Base-by-base conservation (phyloP, 2,797 vertebrate species). In the Cephalopachus bancanus region DNA sequence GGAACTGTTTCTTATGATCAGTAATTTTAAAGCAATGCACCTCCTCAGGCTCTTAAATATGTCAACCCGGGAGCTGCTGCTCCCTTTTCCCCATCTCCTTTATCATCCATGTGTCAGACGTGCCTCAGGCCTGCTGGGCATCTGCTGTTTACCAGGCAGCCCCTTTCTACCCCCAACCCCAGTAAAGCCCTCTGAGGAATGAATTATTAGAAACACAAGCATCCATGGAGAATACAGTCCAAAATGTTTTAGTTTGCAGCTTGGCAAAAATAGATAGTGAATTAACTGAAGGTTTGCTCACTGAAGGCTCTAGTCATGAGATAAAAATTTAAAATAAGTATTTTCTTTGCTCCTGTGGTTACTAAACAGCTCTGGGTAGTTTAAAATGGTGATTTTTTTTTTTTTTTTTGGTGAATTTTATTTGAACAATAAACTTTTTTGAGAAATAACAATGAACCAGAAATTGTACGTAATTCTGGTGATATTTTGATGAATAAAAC, bases 21-120 rank as follows among this genome's bases (percentile, higher is more conserved):
- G 92, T 93, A 95, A 95, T 97, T 97, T 96, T 87, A 85, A 96
- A 95, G 78, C 30, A 93, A 20, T 65, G 53, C 2, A 91, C 75
- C 67, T 95, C 93, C 87, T 88, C 51, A 2, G 80, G 81, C 86
- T 97, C 91, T 65, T 85, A 93, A 97, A 97, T 92, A 87, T 92
- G 95, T 93, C 85, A 89, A 69, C 75, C 71, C 62, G 37, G 85
- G 53, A 84, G 44, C 65, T 74, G 53, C 76, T 92, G 80, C 88
- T 81, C 49, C 60, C 8, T 24, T 92, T 65, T 57, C 1, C 22
- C 44, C 22, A 11, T 69, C 51, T 62, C 88, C 67, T 78, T 75
- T 26, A 65, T 90, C 84, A 93, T 19, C 49, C 53, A 11, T 95
- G 90, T 94, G 65, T 85, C 90, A 95, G 80, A 78, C n/a, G 22